These are phyloP conservation scores for Accipiter fasciatus DNA, from an alignment of 2,797 vertebrate genomes.

Conservation along the genomic window DNA sequence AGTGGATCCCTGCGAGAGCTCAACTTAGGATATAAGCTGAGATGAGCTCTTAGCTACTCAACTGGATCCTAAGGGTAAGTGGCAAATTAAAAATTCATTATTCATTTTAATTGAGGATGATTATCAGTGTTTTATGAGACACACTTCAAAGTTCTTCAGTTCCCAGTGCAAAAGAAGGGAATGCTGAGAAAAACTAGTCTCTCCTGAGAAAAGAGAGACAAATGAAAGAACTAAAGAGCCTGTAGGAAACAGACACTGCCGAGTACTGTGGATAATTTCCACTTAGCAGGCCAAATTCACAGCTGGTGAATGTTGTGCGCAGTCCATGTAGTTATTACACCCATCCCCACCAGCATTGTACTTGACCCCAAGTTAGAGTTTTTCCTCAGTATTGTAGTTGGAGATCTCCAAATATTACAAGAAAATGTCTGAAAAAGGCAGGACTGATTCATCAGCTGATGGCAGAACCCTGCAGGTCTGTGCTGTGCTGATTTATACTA, in stretches of 20 bases:
- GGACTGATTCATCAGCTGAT: neutral
- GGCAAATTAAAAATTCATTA: slow-evolving; percentile 77
- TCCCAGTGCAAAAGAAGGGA: slow-evolving; percentile 54
- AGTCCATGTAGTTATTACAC: neutral
- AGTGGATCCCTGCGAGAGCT: slow-evolving; percentile 64
- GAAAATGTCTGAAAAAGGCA: neutral
- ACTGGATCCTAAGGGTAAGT: slow-evolving; percentile 72
- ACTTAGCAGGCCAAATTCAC: neutral
- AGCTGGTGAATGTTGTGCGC: neutral
- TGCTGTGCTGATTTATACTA: neutral
- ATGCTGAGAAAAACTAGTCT: slow-evolving; percentile 17
- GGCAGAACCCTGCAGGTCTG: neutral
- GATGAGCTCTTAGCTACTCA: slow-evolving; percentile 63
- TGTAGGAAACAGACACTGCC: neutral
- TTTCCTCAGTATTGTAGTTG: neutral
- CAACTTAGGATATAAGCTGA: slow-evolving; percentile 63
- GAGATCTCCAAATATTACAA: neutral
- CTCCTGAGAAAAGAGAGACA: slow-evolving; percentile 31
- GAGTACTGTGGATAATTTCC: slow-evolving; percentile 20
- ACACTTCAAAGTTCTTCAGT: slow-evolving; percentile 62
- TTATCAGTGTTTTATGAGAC: slow-evolving; percentile 64
- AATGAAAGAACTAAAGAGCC: slow-evolving; percentile 30
- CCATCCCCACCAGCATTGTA: neutral
- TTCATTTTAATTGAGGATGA: slow-evolving; percentile 71
- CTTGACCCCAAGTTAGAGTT: neutral